Evolutionary conservation across 2,113 vertebrate species (phyloP).

Genomic region (Balaeniceps rex): DNA sequence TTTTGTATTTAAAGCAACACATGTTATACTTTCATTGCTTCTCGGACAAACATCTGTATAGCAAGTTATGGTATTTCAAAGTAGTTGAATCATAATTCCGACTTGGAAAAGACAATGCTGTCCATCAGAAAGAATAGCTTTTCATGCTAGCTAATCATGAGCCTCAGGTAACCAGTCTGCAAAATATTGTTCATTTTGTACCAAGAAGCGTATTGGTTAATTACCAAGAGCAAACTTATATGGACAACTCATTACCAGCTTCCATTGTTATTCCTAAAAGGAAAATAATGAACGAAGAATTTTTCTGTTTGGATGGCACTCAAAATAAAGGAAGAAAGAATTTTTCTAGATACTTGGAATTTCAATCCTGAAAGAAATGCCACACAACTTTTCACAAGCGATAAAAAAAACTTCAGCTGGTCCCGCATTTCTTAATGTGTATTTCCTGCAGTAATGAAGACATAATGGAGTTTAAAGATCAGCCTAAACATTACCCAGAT

Average conservation of each 20-base stretch:
- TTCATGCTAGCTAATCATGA: background rate
- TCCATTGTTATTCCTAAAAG: background rate
- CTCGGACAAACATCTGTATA: background rate
- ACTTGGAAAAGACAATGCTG: background rate
- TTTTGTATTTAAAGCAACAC: background rate
- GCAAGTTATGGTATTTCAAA: background rate
- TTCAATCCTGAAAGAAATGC: background rate
- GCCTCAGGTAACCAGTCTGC: background rate
- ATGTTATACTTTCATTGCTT: background rate
- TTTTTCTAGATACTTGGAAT: background rate
- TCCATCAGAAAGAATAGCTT: background rate
- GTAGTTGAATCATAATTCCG: background rate
- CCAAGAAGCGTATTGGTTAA: background rate
- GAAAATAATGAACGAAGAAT: background rate
- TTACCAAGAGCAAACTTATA: background rate
- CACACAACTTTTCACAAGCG: background rate
- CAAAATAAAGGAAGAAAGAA: background rate
- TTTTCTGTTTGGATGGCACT: background rate
- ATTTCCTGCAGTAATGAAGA: background rate
- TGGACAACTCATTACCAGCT: background rate
- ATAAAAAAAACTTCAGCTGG: background rate
- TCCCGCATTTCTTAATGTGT: background rate
- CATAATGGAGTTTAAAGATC: background rate
- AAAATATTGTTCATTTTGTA: background rate
- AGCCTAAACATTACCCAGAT: background rate